Conservation (phyloP, 2,797 vertebrate genomes). For the Rhyacichthys aspro region DNA sequence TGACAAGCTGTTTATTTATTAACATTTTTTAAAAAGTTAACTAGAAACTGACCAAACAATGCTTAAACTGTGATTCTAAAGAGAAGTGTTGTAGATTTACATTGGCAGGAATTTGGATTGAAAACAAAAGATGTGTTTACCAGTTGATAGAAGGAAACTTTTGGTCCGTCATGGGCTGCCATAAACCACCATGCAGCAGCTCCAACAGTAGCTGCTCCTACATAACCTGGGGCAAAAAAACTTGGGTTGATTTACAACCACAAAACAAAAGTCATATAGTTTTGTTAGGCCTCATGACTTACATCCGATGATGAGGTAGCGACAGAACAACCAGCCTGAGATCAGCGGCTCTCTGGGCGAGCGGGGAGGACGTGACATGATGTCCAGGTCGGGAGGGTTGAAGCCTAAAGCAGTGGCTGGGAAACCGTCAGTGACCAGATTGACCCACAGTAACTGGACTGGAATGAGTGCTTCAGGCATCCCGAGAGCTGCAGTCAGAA, state of each 20-base stretch:
- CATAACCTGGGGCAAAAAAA: slow-evolving; percentile 74
- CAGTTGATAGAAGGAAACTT: slow-evolving; percentile 79
- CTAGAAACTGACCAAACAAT: no score
- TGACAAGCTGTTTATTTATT: no score
- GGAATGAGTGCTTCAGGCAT: slow-evolving; percentile 85
- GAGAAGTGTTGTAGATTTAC: neutral
- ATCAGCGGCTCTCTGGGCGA: slow-evolving; percentile 82
- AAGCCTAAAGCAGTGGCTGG: slow-evolving; percentile 84
- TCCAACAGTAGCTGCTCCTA: slow-evolving; percentile 81
- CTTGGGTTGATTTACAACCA: no score
- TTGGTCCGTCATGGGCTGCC: slow-evolving; percentile 82
- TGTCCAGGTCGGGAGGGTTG: slow-evolving; percentile 84
- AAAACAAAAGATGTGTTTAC: slow-evolving; percentile 48
- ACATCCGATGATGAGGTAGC: slow-evolving; percentile 85
- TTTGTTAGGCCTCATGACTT: slow-evolving; percentile 36
- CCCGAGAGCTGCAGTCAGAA: slow-evolving; percentile 82
- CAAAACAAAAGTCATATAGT: no score
- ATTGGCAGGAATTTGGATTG: neutral
- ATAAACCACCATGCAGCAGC: slow-evolving; percentile 87
- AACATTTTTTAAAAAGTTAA: no score
- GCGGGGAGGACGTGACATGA: slow-evolving; percentile 83
- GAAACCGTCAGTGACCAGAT: slow-evolving; percentile 83
- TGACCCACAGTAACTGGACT: slow-evolving; percentile 83
- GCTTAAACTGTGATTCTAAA: no score
- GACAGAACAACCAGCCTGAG: slow-evolving; percentile 83